Conservation (phyloP, 1,140 invertebrate genomes). For the Solen grandis region DNA sequence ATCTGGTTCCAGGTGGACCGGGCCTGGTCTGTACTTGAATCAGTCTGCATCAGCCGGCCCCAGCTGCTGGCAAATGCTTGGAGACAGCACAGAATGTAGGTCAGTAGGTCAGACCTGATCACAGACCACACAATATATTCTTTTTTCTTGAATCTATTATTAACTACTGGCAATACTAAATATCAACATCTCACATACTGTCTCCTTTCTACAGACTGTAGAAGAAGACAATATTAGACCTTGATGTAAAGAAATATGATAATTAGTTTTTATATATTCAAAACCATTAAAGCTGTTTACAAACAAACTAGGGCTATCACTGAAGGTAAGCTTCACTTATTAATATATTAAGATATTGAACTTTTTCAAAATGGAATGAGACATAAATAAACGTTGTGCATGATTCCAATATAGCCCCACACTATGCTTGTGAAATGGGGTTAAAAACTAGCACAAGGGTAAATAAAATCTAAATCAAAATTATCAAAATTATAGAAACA, state of each 20-base stretch:
- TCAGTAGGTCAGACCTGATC: constrained; percentile 44
- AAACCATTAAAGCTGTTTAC: background rate
- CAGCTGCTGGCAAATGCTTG: constrained; percentile 34
- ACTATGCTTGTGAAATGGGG: too few relatives aligned
- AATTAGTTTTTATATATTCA: background rate
- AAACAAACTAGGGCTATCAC: background rate
- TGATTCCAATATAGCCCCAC: too few relatives aligned
- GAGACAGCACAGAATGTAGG: constrained; percentile 31
- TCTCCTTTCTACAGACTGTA: background rate
- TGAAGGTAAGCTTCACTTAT: too few relatives aligned
- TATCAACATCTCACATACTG: background rate
- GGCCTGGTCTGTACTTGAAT: constrained; percentile 6
- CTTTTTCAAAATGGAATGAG: too few relatives aligned
- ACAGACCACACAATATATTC: background rate
- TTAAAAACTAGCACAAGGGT: too few relatives aligned
- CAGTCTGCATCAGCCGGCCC: constrained; percentile 3
- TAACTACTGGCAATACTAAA: background rate
- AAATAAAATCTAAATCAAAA: too few relatives aligned
- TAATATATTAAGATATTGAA: too few relatives aligned
- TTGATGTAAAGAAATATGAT: background rate
- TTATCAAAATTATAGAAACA: too few relatives aligned
- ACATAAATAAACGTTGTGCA: too few relatives aligned
- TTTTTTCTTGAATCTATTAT: background rate
- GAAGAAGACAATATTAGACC: background rate
- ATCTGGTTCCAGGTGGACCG: constrained; percentile 40